Conservation (phyloP, 2,113 vertebrate genomes). For the Craseonycteris thonglongyai region DNA sequence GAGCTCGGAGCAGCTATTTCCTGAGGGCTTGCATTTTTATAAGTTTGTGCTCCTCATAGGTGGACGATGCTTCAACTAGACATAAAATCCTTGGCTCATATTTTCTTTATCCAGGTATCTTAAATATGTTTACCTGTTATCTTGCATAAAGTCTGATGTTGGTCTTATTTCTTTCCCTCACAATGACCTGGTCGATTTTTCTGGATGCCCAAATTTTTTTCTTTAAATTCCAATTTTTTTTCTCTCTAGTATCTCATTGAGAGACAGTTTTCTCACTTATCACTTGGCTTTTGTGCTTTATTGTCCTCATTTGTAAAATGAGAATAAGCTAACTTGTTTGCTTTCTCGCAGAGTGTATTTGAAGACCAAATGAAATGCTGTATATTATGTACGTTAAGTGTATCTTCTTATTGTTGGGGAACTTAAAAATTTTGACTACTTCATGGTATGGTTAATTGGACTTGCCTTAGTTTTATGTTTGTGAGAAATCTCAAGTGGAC, state of each 20-base stretch:
- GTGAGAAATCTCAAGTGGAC: background rate
- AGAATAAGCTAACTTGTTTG: background rate
- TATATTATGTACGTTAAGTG: background rate
- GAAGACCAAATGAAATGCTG: background rate
- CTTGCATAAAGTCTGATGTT: background rate
- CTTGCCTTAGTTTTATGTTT: background rate
- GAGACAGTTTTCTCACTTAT: background rate
- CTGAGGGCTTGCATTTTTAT: background rate
- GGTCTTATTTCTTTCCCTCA: background rate
- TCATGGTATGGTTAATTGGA: background rate
- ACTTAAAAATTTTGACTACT: background rate
- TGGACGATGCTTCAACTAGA: background rate
- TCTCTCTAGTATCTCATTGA: background rate
- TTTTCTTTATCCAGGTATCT: background rate
- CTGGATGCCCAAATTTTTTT: background rate
- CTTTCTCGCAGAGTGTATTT: background rate
- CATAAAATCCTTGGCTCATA: background rate
- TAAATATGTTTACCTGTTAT: background rate
- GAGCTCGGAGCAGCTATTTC: background rate
- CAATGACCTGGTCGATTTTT: background rate
- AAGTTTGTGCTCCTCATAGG: background rate
- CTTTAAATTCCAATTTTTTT: background rate
- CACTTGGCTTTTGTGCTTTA: background rate
- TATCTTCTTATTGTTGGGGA: background rate
- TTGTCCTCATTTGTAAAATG: slow-evolving; percentile 25